Percentiles rank a stretch among this genome's conserved stretches.
These are phyloP conservation scores for Cyanistes caeruleus DNA, from an alignment of 2,113 vertebrate species.

Conservation along the genomic window DNA sequence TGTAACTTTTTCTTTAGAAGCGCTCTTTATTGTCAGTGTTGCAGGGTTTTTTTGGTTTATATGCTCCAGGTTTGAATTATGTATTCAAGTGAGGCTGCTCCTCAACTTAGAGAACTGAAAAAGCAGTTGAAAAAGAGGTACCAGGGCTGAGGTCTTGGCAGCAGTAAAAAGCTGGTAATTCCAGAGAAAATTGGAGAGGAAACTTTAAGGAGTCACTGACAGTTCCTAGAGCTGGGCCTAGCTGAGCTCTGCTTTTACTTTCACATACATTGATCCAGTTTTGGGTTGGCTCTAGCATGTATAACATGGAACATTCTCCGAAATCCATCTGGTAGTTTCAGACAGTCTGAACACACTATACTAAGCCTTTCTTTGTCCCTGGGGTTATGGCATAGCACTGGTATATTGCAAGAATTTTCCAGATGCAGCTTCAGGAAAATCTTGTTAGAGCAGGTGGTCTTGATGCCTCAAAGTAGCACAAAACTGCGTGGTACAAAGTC, in stretches of 20 bases:
- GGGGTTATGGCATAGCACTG: not conserved
- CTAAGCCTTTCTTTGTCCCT: not conserved
- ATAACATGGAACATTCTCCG: not conserved
- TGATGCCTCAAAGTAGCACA: not conserved
- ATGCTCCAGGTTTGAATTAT: rapidly evolving
- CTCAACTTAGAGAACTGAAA: not conserved
- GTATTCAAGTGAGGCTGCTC: not conserved
- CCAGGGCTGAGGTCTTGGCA: not conserved
- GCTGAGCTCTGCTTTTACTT: not conserved
- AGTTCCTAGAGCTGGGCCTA: not conserved
- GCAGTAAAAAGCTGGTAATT: not conserved
- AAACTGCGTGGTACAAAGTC: not conserved
- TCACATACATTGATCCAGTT: not conserved
- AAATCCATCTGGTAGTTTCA: not conserved
- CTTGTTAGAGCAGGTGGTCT: not conserved
- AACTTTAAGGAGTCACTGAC: not conserved
- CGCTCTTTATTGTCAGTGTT: not conserved
- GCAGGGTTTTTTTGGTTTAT: not conserved
- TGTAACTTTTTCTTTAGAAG: not conserved
- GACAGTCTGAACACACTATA: not conserved
- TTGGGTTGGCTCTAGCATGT: not conserved
- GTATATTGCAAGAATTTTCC: not conserved
- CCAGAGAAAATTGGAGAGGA: not conserved
- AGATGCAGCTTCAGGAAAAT: not conserved
- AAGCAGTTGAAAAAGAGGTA: not conserved